These are phyloP conservation scores for Apotomis capreana DNA, from an alignment of 2,888 invertebrate genomes.

Conservation along the genomic window DNA sequence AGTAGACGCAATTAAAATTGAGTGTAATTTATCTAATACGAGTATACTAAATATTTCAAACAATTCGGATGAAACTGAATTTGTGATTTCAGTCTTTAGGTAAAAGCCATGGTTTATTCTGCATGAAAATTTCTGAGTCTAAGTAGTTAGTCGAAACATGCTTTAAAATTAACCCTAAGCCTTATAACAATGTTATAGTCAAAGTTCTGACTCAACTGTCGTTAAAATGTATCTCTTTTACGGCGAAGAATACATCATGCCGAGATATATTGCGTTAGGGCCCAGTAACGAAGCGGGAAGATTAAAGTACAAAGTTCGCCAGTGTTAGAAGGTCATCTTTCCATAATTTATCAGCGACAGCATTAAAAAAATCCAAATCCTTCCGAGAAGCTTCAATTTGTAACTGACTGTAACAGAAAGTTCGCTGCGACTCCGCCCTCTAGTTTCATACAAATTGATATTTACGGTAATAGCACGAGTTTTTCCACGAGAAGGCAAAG, in stretches of 20 bases:
- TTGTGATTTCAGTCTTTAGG: too few relatives aligned
- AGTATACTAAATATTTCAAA: too few relatives aligned
- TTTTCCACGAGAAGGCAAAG: slow-evolving; percentile 77
- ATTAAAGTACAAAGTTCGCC: slow-evolving; percentile 41
- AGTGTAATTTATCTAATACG: too few relatives aligned
- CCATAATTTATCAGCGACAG: slow-evolving; percentile 42
- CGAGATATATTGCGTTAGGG: slow-evolving; percentile 29
- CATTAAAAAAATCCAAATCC: slow-evolving; percentile 66
- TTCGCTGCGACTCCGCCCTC: slow-evolving; percentile 71
- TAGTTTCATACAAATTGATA: slow-evolving; percentile 83
- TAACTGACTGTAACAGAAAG: slow-evolving; percentile 69
- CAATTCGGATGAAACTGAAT: too few relatives aligned
- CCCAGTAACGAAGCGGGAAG: slow-evolving; percentile 32
- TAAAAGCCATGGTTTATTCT: background rate
- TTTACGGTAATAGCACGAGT: slow-evolving; percentile 82
- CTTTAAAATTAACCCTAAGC: slow-evolving; percentile 25
- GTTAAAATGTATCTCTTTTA: slow-evolving; percentile 37
- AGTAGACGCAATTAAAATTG: too few relatives aligned
- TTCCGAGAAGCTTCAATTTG: slow-evolving; percentile 73
- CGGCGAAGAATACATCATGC: slow-evolving; percentile 30
- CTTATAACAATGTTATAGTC: slow-evolving; percentile 21
- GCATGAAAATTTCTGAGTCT: background rate
- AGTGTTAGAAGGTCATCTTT: slow-evolving; percentile 35
- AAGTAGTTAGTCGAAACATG: slow-evolving; percentile 6
- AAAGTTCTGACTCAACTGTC: slow-evolving; percentile 28